Conservation (phyloP, 2,113 vertebrate species). For the Syngnathus scovelli region DNA sequence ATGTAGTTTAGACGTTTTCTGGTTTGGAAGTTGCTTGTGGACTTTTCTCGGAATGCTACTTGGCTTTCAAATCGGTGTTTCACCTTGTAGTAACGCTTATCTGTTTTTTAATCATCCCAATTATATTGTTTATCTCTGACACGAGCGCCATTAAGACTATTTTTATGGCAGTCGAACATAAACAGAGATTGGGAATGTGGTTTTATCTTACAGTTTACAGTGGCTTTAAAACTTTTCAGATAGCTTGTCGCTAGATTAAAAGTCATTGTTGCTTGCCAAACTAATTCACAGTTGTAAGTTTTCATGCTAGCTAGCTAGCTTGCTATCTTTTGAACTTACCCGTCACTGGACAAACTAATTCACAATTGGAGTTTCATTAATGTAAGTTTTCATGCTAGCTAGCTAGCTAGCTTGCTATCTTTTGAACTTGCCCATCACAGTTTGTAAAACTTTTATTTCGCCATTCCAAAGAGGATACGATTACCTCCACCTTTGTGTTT, state of each 20-base stretch:
- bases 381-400: no score
- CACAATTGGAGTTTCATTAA: no score
- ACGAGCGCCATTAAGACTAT: conserved; percentile 10
- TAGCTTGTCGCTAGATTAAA: no score
- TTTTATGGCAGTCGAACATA: conserved; percentile 6
- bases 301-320: no score
- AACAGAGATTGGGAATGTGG: neutral
- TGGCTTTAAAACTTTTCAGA: neutral
- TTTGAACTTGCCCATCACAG: conserved; percentile 6
- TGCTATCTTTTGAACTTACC: neutral
- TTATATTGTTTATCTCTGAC: conserved; percentile 13
- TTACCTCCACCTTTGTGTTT: conserved; percentile 31
- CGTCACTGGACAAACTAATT: neutral
- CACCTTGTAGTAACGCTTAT: neutral
- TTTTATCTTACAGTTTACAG: conserved; percentile 1
- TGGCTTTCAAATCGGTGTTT: conserved; percentile 3
- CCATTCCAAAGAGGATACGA: conserved; percentile 14
- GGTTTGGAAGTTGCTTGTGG: conserved; percentile 4
- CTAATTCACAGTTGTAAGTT: neutral
- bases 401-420: no score
- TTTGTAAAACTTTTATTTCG: conserved; percentile 22
- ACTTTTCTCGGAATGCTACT: neutral
- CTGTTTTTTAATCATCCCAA: neutral
- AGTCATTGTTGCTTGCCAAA: no score
- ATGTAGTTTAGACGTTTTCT: conserved; percentile 10